Base-by-base conservation (phyloP, 2,888 invertebrate species). In the Cenopis cana region DNA sequence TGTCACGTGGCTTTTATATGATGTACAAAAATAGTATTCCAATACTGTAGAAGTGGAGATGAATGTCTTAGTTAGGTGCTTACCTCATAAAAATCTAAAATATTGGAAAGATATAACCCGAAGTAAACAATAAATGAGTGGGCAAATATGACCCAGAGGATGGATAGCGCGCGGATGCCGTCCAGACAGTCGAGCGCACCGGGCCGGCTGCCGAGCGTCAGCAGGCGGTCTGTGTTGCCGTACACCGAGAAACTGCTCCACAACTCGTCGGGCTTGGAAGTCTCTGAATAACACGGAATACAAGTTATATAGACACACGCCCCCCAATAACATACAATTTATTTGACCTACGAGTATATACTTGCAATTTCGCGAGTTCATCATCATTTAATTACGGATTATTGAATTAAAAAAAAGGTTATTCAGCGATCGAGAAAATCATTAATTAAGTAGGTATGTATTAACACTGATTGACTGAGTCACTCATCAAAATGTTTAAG, bases 141-240 rank as follows among this genome's bases (percentile, higher is more conserved):
- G 1, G 72, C 69, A 11, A 66, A 10, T 0, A 74, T 72, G 29
- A 74, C 56, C 74, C 74, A 74, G 10, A 69, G 38, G 9, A 74
- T 69, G 11, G 74, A 72, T 1, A 74, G 17, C 5, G 68, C 49
- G 10, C 72, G 50, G 11, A 74, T 62, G 24, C 74, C 74, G 24
- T 74, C 72, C n/a, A 74, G 36, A 33, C 74, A 74, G 14, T 56
- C 62, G 9, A 74, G 49, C 0, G 72, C 49, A 5, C 71, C 69
- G 14, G 69, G 57, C 12, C 41, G 38, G 20, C 17, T n/a, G 17
- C 38, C 38, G 41, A 74, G 33, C 5, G 72, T 72, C 14, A 74
- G 14, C 29, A 74, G 55, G 3, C 62, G 61, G 24, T 67, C 50
- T 10, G 64, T 74, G 38, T 74, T 74, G 29, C 67, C 69, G 49